These are phyloP conservation scores for Pyrocephalus nanus DNA, from an alignment of 2,797 vertebrate species.

Conservation along the genomic window DNA sequence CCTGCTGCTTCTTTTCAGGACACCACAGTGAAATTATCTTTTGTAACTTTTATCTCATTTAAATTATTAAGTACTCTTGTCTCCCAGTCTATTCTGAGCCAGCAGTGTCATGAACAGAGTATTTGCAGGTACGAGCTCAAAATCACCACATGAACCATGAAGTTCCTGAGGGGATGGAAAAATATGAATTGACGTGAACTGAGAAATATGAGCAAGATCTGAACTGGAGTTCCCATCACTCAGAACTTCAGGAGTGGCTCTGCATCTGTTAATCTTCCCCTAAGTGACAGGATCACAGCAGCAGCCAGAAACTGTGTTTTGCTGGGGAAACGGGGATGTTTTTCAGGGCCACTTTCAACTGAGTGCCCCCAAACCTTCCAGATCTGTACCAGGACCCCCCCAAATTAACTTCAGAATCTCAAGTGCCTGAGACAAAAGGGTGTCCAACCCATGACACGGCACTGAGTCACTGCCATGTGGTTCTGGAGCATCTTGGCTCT, in stretches of 20 bases:
- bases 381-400: background rate
- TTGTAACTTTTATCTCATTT: background rate
- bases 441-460: background rate
- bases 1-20: background rate
- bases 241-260: background rate
- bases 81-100: background rate
- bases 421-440: background rate
- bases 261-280: background rate
- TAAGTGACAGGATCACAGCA: background rate
- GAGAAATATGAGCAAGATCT: background rate
- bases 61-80: background rate
- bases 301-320: background rate
- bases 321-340: background rate
- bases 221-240: background rate
- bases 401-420: background rate
- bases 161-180: background rate
- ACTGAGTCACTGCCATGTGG: background rate
- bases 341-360: background rate
- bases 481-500: background rate
- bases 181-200: background rate
- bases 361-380: background rate
- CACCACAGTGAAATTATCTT: background rate
- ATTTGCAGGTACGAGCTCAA: background rate
- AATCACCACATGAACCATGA: background rate
- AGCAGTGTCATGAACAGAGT: background rate